Evolutionary conservation across 1,140 invertebrate species (phyloP).

Genomic region (Helicoverpa armigera): DNA sequence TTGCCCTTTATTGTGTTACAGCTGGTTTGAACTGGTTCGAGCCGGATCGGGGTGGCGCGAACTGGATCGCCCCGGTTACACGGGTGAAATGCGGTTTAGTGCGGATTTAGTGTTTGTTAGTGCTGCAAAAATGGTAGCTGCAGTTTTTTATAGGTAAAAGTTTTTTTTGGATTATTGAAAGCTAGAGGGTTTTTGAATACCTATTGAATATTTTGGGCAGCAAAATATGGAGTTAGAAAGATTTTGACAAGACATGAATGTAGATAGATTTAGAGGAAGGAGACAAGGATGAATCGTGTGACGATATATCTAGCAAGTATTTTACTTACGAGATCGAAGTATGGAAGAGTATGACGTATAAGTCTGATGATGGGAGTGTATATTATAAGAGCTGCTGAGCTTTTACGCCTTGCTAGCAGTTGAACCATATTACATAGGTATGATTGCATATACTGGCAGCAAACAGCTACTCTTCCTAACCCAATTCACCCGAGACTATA

Average conservation of each 20-base stretch:
- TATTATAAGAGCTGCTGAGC: too few relatives aligned
- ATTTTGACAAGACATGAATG: too few relatives aligned
- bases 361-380: too few relatives aligned
- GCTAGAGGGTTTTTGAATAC: background rate
- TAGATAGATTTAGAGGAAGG: too few relatives aligned
- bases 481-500: background rate
- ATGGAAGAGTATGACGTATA: too few relatives aligned
- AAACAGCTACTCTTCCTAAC: background rate
- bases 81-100: constrained; percentile 51
- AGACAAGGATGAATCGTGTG: too few relatives aligned
- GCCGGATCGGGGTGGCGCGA: constrained; percentile 58
- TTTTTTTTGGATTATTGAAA: constrained; percentile 21
- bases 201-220: background rate
- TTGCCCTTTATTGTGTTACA: constrained; percentile 72
- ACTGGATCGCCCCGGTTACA: constrained; percentile 39
- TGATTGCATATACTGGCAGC: background rate
- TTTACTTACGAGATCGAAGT: too few relatives aligned
- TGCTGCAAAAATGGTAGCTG: constrained; percentile 15
- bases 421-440: background rate
- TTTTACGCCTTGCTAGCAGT: background rate
- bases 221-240: too few relatives aligned
- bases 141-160: background rate
- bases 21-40: constrained; percentile 58
- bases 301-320: too few relatives aligned
- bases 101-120: constrained; percentile 48